These are phyloP conservation scores for Aleiodes leptofemur DNA, from an alignment of 2,888 invertebrate species.

Conservation along the genomic window DNA sequence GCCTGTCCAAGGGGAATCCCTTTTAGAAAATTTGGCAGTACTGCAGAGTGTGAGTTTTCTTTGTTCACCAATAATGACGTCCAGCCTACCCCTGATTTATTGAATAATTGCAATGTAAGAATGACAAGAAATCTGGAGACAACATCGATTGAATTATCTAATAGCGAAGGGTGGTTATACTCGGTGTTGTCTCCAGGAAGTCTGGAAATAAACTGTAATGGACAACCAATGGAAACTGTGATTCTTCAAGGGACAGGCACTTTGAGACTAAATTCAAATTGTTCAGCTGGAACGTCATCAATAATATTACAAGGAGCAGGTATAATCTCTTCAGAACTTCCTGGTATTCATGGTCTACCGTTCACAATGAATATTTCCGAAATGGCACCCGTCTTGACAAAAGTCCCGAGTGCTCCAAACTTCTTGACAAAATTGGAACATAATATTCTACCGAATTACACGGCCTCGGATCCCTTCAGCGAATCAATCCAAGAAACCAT, in stretches of 20 bases:
- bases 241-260: background rate
- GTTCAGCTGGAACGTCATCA: background rate
- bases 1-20: background rate
- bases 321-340: background rate
- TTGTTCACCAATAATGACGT: background rate
- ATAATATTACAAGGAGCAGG: background rate
- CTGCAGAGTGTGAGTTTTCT: background rate
- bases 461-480: background rate
- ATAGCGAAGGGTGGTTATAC: background rate
- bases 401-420: too few species aligned
- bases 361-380: background rate
- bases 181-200: background rate
- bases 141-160: background rate
- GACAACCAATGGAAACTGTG: background rate
- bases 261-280: background rate
- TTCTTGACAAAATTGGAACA: background rate
- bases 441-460: background rate
- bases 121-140: background rate
- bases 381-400: background rate
- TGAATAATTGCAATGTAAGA: background rate
- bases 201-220: background rate
- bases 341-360: constrained; percentile 1
- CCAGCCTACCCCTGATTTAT: background rate
- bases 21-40: background rate
- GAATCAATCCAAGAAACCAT: constrained; percentile 18